Evolutionary conservation across 2,113 vertebrate genomes (phyloP).

Genomic region (Ochotona princeps): DNA sequence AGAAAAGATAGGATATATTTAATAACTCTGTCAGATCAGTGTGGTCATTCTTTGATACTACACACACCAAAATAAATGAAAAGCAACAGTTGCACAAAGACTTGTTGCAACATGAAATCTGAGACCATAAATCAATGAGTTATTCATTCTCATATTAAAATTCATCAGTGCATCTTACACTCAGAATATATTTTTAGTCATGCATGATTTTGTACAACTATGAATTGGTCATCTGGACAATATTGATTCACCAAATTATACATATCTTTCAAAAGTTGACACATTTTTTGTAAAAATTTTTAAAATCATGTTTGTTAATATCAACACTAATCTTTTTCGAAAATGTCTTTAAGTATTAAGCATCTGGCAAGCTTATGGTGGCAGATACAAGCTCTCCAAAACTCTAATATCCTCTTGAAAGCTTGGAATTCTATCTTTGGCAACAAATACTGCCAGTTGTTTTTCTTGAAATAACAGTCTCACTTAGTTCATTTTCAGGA

Average conservation of each 20-base stretch:
- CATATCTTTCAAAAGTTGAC: conserved; percentile 40
- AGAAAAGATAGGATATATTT: conserved; percentile 25
- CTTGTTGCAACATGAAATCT: background rate
- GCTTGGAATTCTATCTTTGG: conserved; percentile 63
- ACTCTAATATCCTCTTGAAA: conserved; percentile 64
- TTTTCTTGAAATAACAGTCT: conserved; percentile 57
- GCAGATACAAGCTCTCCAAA: no score
- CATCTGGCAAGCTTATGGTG: conserved; percentile 17
- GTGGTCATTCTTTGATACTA: conserved; percentile 19
- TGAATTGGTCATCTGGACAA: conserved; percentile 57
- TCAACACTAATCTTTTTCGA: conserved; percentile 21
- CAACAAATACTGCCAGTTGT: conserved; percentile 58
- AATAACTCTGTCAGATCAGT: conserved; percentile 10
- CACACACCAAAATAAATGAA: background rate
- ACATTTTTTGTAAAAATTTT: background rate
- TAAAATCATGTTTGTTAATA: conserved; percentile 56
- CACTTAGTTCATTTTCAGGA: conserved; percentile 53
- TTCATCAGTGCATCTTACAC: background rate
- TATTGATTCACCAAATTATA: conserved; percentile 8
- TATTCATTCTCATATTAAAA: conserved; percentile 42
- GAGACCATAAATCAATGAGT: background rate
- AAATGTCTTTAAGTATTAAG: conserved; percentile 23
- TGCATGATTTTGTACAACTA: conserved; percentile 11
- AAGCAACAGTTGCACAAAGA: conserved; percentile 2
- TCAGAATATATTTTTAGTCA: background rate